A percentile compares a stretch with the other conserved stretches of the same genome.
phyloP scores from a whole-genome alignment of 1,140 invertebrate species.

The Megathymus violae region DNA sequence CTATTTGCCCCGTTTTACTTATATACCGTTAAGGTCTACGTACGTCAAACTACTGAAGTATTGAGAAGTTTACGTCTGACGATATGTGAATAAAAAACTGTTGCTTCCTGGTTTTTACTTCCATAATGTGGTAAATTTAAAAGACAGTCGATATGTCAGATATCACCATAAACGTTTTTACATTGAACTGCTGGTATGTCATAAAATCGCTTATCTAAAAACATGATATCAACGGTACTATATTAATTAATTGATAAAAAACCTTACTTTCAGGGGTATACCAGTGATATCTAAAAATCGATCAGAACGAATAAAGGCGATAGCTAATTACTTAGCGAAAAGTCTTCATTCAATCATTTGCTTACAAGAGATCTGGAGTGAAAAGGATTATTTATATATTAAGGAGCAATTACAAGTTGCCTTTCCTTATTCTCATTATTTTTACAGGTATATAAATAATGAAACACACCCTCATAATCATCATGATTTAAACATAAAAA shows the following conservation, averaged over 20 bases:
- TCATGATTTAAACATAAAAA: too few relatives aligned
- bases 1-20: too few relatives aligned
- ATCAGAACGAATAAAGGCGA: slow-evolving; percentile 89
- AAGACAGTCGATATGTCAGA: slow-evolving; percentile 40
- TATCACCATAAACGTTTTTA: slow-evolving; percentile 68
- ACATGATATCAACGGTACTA: too few relatives aligned
- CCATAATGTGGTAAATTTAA: background rate
- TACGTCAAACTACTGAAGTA: too few relatives aligned
- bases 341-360: slow-evolving; percentile 94
- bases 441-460: slow-evolving; percentile 89
- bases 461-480: too few relatives aligned
- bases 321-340: slow-evolving; percentile 88
- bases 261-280: slow-evolving; percentile 88
- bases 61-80: too few relatives aligned
- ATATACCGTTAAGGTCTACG: too few relatives aligned
- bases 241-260: background rate
- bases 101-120: background rate
- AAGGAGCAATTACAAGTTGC: slow-evolving; percentile 84
- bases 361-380: slow-evolving; percentile 96
- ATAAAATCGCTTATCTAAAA: too few relatives aligned
- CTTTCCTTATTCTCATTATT: slow-evolving; percentile 96
- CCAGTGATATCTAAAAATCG: slow-evolving; percentile 91
- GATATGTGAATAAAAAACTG: too few relatives aligned
- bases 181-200: slow-evolving; percentile 78
- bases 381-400: slow-evolving; percentile 90